Conservation (phyloP, 2,888 invertebrate genomes). For the Pterostichus niger region DNA sequence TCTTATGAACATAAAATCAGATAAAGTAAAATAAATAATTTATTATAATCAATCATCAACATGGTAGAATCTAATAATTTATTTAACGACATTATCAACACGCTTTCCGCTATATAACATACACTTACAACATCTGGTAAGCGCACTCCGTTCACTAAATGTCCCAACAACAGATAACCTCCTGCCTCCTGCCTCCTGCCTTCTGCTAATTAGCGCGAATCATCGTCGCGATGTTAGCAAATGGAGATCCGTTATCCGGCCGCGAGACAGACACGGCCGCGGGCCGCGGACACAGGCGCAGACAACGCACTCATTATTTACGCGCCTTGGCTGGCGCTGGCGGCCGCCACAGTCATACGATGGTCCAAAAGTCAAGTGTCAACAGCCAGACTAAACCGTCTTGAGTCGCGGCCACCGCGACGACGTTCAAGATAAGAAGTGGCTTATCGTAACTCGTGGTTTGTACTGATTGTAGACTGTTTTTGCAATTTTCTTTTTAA, state of each 20-base stretch:
- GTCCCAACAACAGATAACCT: too few species aligned
- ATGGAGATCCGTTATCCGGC: background rate
- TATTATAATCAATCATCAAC: background rate
- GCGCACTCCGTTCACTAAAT: too few species aligned
- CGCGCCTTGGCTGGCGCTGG: conserved; percentile 9
- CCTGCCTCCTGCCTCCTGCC: too few species aligned
- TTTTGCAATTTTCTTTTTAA: background rate
- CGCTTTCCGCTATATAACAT: too few species aligned
- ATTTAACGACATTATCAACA: too few species aligned
- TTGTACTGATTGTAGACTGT: background rate
- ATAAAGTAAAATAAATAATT: background rate
- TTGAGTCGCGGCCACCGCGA: background rate
- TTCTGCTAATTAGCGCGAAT: background rate
- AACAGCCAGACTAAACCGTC: conserved; percentile 57
- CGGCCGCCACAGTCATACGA: conserved; percentile 57
- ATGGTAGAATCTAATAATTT: too few species aligned
- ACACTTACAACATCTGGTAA: too few species aligned
- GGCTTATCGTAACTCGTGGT: background rate
- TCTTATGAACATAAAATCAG: background rate
- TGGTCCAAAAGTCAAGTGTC: conserved; percentile 63
- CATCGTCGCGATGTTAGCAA: background rate
- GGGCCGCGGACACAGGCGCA: background rate
- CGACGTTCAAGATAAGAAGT: background rate
- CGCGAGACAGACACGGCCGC: conserved; percentile 4
- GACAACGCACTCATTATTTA: conserved; percentile 24